These are phyloP conservation scores for Triplophysa rosa DNA, from an alignment of 2,113 vertebrate species.

Conservation along the genomic window DNA sequence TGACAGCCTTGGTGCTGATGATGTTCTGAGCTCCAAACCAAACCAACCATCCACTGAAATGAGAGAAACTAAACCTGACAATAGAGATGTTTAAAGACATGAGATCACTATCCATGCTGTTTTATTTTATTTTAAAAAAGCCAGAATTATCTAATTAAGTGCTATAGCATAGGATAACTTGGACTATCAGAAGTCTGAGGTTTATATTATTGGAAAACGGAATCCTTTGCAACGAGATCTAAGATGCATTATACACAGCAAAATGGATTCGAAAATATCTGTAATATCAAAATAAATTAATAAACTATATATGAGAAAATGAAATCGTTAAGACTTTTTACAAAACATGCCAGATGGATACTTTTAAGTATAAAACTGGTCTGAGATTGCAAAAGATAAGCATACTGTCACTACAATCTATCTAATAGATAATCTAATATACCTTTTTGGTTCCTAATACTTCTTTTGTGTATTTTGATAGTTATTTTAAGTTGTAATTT, in stretches of 20 bases:
- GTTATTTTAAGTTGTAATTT: too few relatives aligned
- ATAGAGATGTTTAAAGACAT: conserved; percentile 9
- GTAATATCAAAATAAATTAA: too few relatives aligned
- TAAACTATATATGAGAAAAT: too few relatives aligned
- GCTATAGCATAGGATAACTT: not conserved
- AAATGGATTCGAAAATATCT: not conserved
- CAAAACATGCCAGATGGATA: not conserved
- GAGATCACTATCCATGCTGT: not conserved
- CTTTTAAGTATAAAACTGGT: too few relatives aligned
- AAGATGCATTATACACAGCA: not conserved
- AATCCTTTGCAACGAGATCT: too few relatives aligned
- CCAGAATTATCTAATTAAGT: not conserved
- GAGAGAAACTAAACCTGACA: not conserved
- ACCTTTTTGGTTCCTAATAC: too few relatives aligned
- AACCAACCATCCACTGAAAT: not conserved
- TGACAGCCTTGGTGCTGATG: not conserved
- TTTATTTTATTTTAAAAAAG: not conserved
- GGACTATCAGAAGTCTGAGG: not conserved
- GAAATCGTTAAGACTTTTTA: not conserved
- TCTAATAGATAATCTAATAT: too few relatives aligned
- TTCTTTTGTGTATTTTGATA: too few relatives aligned
- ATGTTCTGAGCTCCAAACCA: not conserved
- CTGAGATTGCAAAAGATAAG: too few relatives aligned
- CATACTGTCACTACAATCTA: too few relatives aligned
- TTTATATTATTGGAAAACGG: too few relatives aligned